Percentiles rank a stretch among this genome's conserved stretches.
phyloP scores from a whole-genome alignment of 2,797 vertebrate species.

The Pipistrellus pipistrellus region DNA sequence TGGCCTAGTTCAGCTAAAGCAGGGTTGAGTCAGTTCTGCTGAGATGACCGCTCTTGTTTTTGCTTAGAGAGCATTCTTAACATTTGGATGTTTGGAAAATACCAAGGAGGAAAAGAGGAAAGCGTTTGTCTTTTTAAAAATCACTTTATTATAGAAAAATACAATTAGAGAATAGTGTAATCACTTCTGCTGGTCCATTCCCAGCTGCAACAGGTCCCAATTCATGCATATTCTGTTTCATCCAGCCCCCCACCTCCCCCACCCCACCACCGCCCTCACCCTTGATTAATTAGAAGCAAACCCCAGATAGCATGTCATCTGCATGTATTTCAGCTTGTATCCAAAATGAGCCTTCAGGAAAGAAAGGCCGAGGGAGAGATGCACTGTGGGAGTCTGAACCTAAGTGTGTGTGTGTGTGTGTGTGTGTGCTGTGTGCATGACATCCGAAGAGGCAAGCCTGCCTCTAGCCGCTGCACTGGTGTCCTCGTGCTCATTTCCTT shows the following conservation, averaged over 20 bases:
- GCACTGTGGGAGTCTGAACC: background rate
- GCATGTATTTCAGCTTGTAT: background rate
- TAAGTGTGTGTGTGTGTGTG: no score
- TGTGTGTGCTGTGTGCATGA: background rate
- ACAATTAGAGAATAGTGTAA: background rate
- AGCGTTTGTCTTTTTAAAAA: background rate
- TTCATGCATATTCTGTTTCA: background rate
- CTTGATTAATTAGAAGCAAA: background rate
- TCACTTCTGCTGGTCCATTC: background rate
- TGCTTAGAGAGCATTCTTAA: background rate
- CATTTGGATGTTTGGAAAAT: constrained; percentile 16
- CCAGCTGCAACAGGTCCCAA: background rate
- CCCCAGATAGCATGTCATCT: background rate
- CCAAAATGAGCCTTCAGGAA: background rate
- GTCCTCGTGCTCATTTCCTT: constrained; percentile 83
- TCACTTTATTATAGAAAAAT: background rate
- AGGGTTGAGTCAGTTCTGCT: background rate
- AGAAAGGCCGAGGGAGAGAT: background rate
- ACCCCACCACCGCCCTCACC: fast-evolving
- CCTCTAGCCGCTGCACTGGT: constrained; percentile 77
- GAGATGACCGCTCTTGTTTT: background rate
- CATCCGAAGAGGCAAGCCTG: background rate
- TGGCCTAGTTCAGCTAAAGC: background rate
- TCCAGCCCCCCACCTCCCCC: background rate
- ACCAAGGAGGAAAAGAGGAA: background rate